phyloP scores from a whole-genome alignment of 2,113 vertebrate species.

The Poeciliopsis prolifica region DNA sequence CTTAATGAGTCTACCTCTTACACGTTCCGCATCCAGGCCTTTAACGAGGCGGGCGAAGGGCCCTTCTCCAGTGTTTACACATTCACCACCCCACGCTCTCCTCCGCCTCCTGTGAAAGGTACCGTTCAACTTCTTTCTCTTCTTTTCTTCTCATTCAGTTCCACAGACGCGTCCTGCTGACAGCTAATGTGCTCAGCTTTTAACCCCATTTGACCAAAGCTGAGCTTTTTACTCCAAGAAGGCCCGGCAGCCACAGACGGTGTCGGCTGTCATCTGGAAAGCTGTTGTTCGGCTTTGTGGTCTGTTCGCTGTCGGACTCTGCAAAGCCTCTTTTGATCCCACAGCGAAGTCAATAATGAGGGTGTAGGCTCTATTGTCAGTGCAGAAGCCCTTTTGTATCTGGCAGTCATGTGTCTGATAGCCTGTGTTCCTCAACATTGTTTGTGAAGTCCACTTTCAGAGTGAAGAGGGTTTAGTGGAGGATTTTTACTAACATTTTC shows the following conservation, averaged over 20 bases:
- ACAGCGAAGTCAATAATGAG: constrained; percentile 48
- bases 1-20: constrained; percentile 97
- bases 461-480: not conserved
- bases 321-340: constrained; percentile 54
- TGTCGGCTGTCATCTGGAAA: constrained; percentile 36
- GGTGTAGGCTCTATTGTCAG: constrained; percentile 39
- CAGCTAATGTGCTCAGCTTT: constrained; percentile 31
- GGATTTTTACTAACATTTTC: constrained; percentile 12
- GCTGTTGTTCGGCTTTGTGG: constrained; percentile 8
- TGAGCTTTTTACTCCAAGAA: constrained; percentile 34
- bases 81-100: constrained; percentile 94
- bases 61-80: constrained; percentile 93
- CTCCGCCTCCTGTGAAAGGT: constrained; percentile 95
- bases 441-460: constrained; percentile 34
- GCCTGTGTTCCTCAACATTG: constrained; percentile 26
- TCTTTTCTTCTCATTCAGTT: not conserved
- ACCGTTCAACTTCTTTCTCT: constrained; percentile 16
- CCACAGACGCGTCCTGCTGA: constrained; percentile 19
- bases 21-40: constrained; percentile 97
- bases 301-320: constrained; percentile 31
- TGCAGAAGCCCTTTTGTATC: constrained; percentile 32
- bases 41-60: constrained; percentile 96
- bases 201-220: constrained; percentile 33
- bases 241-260: constrained; percentile 15
- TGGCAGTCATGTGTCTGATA: constrained; percentile 28